Conservation (phyloP, 2,888 invertebrate genomes). For the Pristionchus exspectatus region DNA sequence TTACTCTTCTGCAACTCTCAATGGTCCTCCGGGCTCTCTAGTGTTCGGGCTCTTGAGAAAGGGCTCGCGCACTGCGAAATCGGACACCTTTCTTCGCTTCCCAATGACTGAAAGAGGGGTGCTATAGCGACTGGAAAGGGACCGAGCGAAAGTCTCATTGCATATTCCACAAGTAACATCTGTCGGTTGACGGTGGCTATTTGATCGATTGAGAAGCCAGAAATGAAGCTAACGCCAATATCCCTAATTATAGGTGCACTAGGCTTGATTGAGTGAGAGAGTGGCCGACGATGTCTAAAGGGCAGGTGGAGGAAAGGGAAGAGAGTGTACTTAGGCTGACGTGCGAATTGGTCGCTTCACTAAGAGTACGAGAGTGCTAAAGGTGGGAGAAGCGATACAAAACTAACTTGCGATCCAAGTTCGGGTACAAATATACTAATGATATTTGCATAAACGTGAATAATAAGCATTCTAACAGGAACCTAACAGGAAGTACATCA, state of each 20-base stretch:
- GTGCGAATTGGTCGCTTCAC: not conserved
- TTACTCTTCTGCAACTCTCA: not conserved
- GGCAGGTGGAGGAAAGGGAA: not conserved
- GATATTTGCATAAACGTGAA: no score
- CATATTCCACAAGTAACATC: not conserved
- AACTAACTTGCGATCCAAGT: no score
- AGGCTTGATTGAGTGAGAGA: not conserved
- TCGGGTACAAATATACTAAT: no score
- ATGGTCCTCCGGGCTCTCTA: not conserved
- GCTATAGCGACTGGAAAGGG: constrained; percentile 19
- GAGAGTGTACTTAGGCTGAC: constrained; percentile 9
- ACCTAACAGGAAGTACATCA: no score
- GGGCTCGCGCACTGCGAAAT: constrained; percentile 16
- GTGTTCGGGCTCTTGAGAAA: constrained; percentile 34
- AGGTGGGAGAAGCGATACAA: not conserved
- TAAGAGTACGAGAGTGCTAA: not conserved
- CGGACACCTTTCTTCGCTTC: constrained; percentile 35
- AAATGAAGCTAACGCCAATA: not conserved
- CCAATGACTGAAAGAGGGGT: constrained; percentile 26
- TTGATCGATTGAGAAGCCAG: not conserved
- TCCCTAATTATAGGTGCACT: constrained; percentile 10
- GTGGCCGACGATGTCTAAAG: not conserved
- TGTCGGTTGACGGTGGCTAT: not conserved
- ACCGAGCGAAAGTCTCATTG: not conserved
- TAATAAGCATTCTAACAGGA: no score